These are phyloP conservation scores for Oceanodroma leucorhoa DNA, from an alignment of 2,797 vertebrate species.

Conservation along the genomic window DNA sequence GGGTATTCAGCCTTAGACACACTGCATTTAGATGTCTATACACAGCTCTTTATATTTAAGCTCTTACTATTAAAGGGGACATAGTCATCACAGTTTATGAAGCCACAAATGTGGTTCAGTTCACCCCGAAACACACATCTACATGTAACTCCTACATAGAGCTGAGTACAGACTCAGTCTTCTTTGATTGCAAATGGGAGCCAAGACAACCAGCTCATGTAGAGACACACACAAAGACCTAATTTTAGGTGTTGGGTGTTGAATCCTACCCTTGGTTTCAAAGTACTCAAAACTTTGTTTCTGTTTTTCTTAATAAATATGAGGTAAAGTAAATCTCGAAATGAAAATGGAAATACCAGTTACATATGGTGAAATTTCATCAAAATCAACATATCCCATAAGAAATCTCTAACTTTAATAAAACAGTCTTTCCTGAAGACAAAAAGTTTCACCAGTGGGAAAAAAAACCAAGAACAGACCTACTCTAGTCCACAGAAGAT, in stretches of 20 bases:
- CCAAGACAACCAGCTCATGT: background rate
- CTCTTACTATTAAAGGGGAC: background rate
- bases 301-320: background rate
- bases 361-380: background rate
- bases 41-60: background rate
- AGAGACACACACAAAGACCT: background rate
- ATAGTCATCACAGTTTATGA: background rate
- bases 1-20: background rate
- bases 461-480: background rate
- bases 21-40: background rate
- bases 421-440: background rate
- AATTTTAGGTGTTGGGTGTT: background rate
- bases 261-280: background rate
- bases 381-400: background rate
- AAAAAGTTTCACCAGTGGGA: fast-evolving
- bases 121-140: background rate
- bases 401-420: background rate
- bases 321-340: background rate
- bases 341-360: background rate
- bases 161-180: background rate
- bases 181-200: background rate
- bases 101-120: background rate
- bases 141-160: background rate
- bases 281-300: background rate
- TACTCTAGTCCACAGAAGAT: background rate